phyloP scores from a whole-genome alignment of 1,140 invertebrate genomes.

The Dendroctonus valens region DNA sequence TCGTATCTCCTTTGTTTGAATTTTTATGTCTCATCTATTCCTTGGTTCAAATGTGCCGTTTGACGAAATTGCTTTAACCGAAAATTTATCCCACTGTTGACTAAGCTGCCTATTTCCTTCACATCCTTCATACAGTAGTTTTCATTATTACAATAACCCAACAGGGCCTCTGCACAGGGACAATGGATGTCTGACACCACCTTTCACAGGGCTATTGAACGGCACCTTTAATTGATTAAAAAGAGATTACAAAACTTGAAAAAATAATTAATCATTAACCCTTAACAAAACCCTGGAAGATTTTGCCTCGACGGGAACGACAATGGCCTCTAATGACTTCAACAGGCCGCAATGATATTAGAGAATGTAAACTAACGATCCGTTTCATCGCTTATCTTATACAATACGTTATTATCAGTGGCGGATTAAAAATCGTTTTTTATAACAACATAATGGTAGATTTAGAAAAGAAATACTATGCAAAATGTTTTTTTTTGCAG shows the following conservation, averaged over 20 bases:
- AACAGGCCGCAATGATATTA: conserved; percentile 44
- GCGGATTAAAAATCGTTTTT: conserved; percentile 1
- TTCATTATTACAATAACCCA: conserved; percentile 10
- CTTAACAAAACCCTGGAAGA: conserved; percentile 40
- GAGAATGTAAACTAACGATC: conserved; percentile 47
- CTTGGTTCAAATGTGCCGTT: too few species aligned
- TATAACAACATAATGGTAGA: not conserved
- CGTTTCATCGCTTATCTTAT: conserved; percentile 43
- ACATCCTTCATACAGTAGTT: not conserved
- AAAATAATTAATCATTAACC: conserved; percentile 49
- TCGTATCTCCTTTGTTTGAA: too few species aligned
- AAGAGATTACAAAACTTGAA: conserved; percentile 46
- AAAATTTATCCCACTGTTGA: too few species aligned
- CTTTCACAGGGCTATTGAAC: conserved; percentile 38
- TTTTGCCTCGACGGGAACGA: conserved; percentile 32
- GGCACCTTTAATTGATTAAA: conserved; percentile 45
- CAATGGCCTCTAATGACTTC: conserved; percentile 47
- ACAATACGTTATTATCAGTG: conserved; percentile 6
- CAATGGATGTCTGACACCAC: conserved; percentile 35
- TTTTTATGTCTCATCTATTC: too few species aligned
- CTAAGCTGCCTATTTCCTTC: too few species aligned
- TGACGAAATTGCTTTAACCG: too few species aligned
- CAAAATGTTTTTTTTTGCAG: too few species aligned
- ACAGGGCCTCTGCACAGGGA: conserved; percentile 18
- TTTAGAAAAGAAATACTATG: too few species aligned